Evolutionary conservation across 2,888 invertebrate species (phyloP).

Genomic region (Aethes cnicana): DNA sequence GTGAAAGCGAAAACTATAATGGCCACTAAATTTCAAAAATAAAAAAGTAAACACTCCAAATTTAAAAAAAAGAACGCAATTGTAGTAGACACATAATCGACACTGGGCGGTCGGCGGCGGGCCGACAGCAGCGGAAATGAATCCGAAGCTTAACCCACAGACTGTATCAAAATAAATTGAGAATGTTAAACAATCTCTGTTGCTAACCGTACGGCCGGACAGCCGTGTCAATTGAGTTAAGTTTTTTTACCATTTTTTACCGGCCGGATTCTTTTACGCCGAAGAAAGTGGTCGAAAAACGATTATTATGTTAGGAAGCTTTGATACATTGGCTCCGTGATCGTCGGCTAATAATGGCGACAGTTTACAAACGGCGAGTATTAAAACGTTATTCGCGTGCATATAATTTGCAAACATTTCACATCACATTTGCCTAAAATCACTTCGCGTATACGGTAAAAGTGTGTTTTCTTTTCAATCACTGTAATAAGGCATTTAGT

Average conservation of each 20-base stretch:
- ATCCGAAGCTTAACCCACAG: background rate
- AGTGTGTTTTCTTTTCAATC: slow-evolving; percentile 24
- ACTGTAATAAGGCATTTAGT: slow-evolving; percentile 12
- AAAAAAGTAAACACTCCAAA: slow-evolving; percentile 14
- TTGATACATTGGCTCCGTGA: slow-evolving; percentile 7
- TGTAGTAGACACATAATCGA: slow-evolving; percentile 29
- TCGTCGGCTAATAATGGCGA: background rate
- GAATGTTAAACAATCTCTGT: slow-evolving; percentile 9
- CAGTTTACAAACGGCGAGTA: slow-evolving; percentile 13
- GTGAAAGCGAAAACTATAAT: slow-evolving; percentile 32
- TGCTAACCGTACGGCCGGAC: slow-evolving; percentile 21
- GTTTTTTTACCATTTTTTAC: slow-evolving; percentile 24
- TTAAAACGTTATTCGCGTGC: slow-evolving; percentile 17
- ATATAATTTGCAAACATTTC: slow-evolving; percentile 22
- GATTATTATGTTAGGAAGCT: slow-evolving; percentile 29
- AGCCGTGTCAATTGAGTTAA: slow-evolving; percentile 30
- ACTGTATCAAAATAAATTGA: background rate
- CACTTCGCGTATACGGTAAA: slow-evolving; percentile 6
- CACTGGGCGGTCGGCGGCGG: slow-evolving; percentile 15
- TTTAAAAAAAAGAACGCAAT: slow-evolving; percentile 28
- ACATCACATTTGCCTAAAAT: slow-evolving; percentile 10
- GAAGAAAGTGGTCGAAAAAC: slow-evolving; percentile 31
- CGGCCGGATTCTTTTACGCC: slow-evolving; percentile 15
- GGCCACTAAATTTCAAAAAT: slow-evolving; percentile 24
- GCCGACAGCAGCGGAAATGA: slow-evolving; percentile 18